Percentiles rank a stretch among this genome's conserved stretches.
phyloP scores from a whole-genome alignment of 2,797 vertebrate genomes.

The Salarias fasciatus region DNA sequence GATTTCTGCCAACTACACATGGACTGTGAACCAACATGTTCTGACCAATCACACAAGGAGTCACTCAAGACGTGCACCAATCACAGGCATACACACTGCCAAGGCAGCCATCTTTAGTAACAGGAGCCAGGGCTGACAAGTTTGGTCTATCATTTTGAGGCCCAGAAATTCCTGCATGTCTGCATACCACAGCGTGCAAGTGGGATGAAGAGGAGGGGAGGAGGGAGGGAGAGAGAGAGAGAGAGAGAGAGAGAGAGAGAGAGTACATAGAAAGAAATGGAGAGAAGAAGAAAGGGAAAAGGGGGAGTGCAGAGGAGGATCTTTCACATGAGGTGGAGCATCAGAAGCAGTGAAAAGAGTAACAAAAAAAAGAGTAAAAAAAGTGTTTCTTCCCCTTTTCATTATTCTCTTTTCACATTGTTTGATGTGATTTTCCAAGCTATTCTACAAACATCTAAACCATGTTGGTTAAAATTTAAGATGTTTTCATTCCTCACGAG shows the following conservation, averaged over 20 bases:
- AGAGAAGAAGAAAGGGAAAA: constrained; percentile 43
- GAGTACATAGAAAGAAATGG: constrained; percentile 34
- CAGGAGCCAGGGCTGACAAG: constrained; percentile 81
- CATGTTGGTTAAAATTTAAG: constrained; percentile 36
- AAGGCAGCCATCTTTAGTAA: constrained; percentile 72
- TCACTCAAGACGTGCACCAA: constrained; percentile 63
- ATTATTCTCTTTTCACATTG: constrained; percentile 6
- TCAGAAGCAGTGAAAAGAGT: constrained; percentile 40
- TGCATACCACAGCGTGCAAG: constrained; percentile 77
- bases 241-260: constrained; percentile 13
- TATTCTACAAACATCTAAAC: constrained; percentile 9
- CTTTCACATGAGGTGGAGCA: constrained; percentile 66
- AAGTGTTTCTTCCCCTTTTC: constrained; percentile 25
- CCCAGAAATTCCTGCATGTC: constrained; percentile 84
- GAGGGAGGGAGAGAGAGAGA: constrained; percentile 5
- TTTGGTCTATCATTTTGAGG: constrained; percentile 82
- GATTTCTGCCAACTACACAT: constrained; percentile 44
- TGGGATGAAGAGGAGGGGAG: constrained; percentile 21
- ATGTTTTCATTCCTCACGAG: constrained; percentile 26
- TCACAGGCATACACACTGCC: constrained; percentile 56
- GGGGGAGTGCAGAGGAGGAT: constrained; percentile 51
- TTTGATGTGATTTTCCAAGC: constrained; percentile 13
- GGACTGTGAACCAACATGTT: constrained; percentile 45
- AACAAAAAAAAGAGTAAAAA: constrained; percentile 27
- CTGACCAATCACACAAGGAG: constrained; percentile 52